phyloP scores from a whole-genome alignment of 2,113 vertebrate species.

The Aplodontia rufa region DNA sequence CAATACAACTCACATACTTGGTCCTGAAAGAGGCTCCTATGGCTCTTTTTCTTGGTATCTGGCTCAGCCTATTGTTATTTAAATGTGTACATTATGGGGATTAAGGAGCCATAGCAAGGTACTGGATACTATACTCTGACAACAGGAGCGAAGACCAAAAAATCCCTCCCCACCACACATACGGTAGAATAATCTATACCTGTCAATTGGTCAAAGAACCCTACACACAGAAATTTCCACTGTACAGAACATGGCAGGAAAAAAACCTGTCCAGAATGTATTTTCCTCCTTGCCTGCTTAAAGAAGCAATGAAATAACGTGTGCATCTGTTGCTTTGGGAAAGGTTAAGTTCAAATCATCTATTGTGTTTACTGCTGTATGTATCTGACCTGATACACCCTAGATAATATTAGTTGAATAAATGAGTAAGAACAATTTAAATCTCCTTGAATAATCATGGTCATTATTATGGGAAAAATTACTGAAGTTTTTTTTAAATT shows the following conservation, averaged over 20 bases:
- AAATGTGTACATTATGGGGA: background rate
- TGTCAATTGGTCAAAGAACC: background rate
- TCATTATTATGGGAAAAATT: background rate
- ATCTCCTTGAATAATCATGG: background rate
- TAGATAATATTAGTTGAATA: background rate
- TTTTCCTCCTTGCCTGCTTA: background rate
- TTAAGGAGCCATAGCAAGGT: background rate
- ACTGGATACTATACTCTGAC: background rate
- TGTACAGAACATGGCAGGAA: background rate
- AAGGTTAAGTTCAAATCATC: slow-evolving; percentile 8
- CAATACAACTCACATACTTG: background rate
- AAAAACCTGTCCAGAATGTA: background rate
- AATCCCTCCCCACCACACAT: background rate
- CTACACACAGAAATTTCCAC: background rate
- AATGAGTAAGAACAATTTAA: background rate
- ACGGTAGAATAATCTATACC: background rate
- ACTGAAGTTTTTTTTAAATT: too few species aligned
- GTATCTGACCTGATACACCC: background rate
- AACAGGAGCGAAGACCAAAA: background rate
- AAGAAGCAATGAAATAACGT: background rate
- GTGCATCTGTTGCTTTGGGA: background rate
- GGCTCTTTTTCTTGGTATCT: background rate
- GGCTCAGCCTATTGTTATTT: background rate
- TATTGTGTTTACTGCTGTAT: background rate
- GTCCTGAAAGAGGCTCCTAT: background rate